Base-by-base conservation (phyloP, 2,797 vertebrate species). In the Crossoptilon crossoptilon region DNA sequence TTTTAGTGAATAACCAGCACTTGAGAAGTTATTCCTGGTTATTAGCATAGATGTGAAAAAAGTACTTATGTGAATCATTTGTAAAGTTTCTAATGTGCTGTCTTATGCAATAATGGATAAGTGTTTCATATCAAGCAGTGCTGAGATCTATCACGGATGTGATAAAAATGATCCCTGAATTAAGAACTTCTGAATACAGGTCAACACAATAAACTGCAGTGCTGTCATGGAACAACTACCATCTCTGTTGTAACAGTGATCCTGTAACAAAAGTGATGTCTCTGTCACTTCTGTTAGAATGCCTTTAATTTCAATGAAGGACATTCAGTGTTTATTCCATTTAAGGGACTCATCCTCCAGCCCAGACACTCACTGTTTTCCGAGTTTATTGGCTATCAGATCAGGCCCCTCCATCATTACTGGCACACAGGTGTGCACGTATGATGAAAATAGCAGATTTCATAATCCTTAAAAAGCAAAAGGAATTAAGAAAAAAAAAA, bases 401-500 rank as follows among this genome's bases (percentile, higher is more conserved):
- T 76, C 26, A 4, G 53, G 39, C 51, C 85, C n/a, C 35, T 83
- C 87, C 77, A 14, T 71, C 31, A 16, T 62, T 77, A 88, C 87
- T 78, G 78, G 85, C 75, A 84, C 58, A 84, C 82, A 95, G 93
- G 56, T 94, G 83, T 94, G 85, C 48, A 59, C 64, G 46, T 29
- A 67, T 80, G 75, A 88, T 85, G 59, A 63, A 94, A 95, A 94
- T 51, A 95, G 90, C 62, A 91, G 86, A 94, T 85, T 94, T 91
- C 55, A 74, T 77, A 59, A n/a, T 82, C 73, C 74, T 95, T 56
- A 90, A 90, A 97, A 94, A 92, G 74, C 84, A 88, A 94, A 96
- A 86, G 80, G 91, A 84, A 96, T 75, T 90, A 88, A 86, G 67
- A 90, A 88, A 82, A 84, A 72, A 89, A 58, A 79, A 79, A 44